A percentile compares a stretch with the other conserved stretches of the same genome.
Conservation (phyloP, 2,113 vertebrate species). For the Daboia siamensis region DNA sequence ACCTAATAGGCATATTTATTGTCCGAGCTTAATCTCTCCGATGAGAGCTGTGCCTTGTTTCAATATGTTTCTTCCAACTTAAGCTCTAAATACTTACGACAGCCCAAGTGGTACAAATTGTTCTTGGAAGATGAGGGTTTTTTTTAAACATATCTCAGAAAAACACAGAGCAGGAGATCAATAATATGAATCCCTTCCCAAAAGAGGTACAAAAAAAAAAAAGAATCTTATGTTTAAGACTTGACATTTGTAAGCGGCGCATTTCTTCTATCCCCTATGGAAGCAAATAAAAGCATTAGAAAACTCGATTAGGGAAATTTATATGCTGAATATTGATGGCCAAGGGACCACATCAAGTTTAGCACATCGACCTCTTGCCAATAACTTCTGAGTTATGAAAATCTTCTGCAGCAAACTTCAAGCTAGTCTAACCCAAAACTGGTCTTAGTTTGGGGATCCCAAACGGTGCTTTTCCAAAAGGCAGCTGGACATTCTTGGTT, state of each 20-base stretch:
- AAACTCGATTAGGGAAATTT: conserved; percentile 67
- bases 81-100: conserved; percentile 57
- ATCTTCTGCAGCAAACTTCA: conserved; percentile 35
- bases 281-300: conserved; percentile 71
- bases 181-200: conserved; percentile 56
- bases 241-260: conserved; percentile 68
- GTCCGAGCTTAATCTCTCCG: conserved; percentile 25
- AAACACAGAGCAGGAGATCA: conserved; percentile 65
- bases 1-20: not conserved
- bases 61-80: conserved; percentile 53
- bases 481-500: too few species aligned
- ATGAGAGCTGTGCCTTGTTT: conserved; percentile 25
- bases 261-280: conserved; percentile 58
- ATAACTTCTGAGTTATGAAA: conserved; percentile 45
- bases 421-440: conserved; percentile 36
- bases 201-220: conserved; percentile 54
- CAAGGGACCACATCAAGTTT: conserved; percentile 40
- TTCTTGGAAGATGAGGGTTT: conserved; percentile 67
- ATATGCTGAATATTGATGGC: conserved; percentile 57
- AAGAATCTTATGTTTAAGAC: conserved; percentile 61
- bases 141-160: conserved; percentile 55
- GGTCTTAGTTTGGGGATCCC: not conserved
- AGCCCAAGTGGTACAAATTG: conserved; percentile 61
- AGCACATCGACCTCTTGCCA: conserved; percentile 41
- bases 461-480: too few species aligned